A percentile compares a stretch with the other conserved stretches of the same genome.
phyloP scores from a whole-genome alignment of 1,140 invertebrate species.

The Musca vetustissima region DNA sequence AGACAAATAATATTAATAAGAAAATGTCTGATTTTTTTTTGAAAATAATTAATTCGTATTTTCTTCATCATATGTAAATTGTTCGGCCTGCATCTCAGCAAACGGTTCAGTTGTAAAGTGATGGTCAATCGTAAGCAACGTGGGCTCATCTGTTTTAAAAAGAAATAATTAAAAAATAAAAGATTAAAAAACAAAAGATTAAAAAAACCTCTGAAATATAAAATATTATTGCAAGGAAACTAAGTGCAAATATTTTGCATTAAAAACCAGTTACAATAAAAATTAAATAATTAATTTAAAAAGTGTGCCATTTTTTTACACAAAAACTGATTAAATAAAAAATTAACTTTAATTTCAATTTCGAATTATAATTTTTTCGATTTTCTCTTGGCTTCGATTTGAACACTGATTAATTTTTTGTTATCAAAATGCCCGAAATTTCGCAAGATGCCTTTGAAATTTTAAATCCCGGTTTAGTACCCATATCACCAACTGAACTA shows the following conservation, averaged over 20 bases:
- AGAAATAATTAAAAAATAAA: conserved; percentile 10
- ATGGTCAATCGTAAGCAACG: conserved; percentile 1
- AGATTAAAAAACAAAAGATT: not conserved
- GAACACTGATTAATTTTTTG: not conserved
- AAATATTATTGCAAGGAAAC: too few species aligned
- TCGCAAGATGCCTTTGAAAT: conserved; percentile 55
- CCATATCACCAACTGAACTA: conserved; percentile 57
- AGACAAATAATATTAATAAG: not conserved
- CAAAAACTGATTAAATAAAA: not conserved
- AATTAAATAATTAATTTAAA: too few species aligned
- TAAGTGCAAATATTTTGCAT: too few species aligned
- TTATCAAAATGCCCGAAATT: conserved; percentile 43
- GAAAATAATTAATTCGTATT: too few species aligned
- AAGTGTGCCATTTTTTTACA: too few species aligned
- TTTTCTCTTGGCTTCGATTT: not conserved
- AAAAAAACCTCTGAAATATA: too few species aligned
- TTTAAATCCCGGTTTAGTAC: conserved; percentile 58
- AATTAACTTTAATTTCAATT: too few species aligned
- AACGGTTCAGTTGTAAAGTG: conserved; percentile 15
- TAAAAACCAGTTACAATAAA: too few species aligned
- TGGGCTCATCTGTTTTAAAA: not conserved
- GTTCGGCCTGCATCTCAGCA: too few species aligned
- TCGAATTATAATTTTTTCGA: too few species aligned
- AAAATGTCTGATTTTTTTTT: not conserved
- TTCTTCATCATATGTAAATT: too few species aligned